These are phyloP conservation scores for Endotricha flammealis DNA, from an alignment of 2,888 invertebrate species.

Conservation along the genomic window DNA sequence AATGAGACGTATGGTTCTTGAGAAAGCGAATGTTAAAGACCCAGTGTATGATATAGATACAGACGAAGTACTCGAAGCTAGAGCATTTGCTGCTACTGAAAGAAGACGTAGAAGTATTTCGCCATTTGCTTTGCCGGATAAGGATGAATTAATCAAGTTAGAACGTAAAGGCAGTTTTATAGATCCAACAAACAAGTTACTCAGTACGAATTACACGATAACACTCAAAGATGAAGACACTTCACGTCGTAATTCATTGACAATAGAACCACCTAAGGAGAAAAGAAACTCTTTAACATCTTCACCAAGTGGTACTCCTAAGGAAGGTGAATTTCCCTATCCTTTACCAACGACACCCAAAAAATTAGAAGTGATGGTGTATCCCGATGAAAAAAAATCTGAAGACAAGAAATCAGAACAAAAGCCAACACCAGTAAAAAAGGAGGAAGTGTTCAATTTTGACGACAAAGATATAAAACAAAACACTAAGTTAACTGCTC, in stretches of 20 bases:
- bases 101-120: conserved; percentile 72
- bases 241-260: conserved; percentile 50
- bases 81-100: conserved; percentile 61
- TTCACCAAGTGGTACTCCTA: conserved; percentile 48
- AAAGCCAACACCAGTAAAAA: conserved; percentile 43
- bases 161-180: conserved; percentile 70
- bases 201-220: conserved; percentile 61
- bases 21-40: conserved; percentile 58
- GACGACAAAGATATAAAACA: conserved; percentile 49
- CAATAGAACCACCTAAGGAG: conserved; percentile 44
- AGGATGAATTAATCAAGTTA: conserved; percentile 49
- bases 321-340: conserved; percentile 48
- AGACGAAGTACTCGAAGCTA: conserved; percentile 64
- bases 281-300: conserved; percentile 43
- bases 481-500: conserved; percentile 26
- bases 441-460: conserved; percentile 49
- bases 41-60: conserved; percentile 67
- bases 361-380: conserved; percentile 54
- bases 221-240: conserved; percentile 62
- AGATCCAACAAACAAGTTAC: conserved; percentile 67
- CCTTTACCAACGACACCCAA: conserved; percentile 53
- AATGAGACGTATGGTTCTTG: conserved; percentile 66
- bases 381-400: conserved; percentile 47
- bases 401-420: conserved; percentile 27
- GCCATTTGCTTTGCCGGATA: conserved; percentile 67